A percentile compares a stretch with the other conserved stretches of the same genome.
Evolutionary conservation across 1,140 invertebrate genomes (phyloP).

Genomic region (Gonatopus flavifemur): DNA sequence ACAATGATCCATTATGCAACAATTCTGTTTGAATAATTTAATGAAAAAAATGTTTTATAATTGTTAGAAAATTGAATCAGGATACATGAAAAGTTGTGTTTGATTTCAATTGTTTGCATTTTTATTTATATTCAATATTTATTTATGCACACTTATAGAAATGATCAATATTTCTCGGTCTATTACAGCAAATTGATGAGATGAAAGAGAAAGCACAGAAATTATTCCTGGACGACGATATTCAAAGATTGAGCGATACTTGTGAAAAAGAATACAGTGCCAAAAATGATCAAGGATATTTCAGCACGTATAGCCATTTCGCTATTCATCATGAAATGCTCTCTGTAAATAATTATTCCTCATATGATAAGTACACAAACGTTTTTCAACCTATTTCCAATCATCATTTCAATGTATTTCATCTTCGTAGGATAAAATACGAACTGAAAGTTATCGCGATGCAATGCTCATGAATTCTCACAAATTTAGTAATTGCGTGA

Average conservation of each 20-base stretch:
- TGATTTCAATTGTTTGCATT: constrained; percentile 1
- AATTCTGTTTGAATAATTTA: too few relatives aligned
- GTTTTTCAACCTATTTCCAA: background rate
- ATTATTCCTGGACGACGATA: constrained; percentile 55
- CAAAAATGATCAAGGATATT: constrained; percentile 78
- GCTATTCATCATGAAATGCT: constrained; percentile 97
- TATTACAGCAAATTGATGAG: constrained; percentile 49
- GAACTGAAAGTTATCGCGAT: constrained; percentile 91
- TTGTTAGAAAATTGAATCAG: background rate
- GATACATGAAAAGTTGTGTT: too few relatives aligned
- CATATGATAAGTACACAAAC: background rate
- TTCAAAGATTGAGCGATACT: constrained; percentile 51
- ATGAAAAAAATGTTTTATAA: too few relatives aligned
- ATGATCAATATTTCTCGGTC: background rate
- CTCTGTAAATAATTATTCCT: constrained; percentile 61
- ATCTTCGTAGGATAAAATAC: constrained; percentile 76
- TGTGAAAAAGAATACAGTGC: constrained; percentile 50
- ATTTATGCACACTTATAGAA: background rate
- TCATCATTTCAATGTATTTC: constrained; percentile 10
- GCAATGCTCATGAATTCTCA: constrained; percentile 85
- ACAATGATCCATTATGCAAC: too few relatives aligned
- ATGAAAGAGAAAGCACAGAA: constrained; percentile 53
- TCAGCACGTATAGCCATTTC: constrained; percentile 96
- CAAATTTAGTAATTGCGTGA: constrained; percentile 73
- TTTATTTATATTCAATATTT: too few relatives aligned